A percentile compares a stretch with the other conserved stretches of the same genome.
Conservation (phyloP, 2,113 vertebrate species). For the Notiomystis cincta region DNA sequence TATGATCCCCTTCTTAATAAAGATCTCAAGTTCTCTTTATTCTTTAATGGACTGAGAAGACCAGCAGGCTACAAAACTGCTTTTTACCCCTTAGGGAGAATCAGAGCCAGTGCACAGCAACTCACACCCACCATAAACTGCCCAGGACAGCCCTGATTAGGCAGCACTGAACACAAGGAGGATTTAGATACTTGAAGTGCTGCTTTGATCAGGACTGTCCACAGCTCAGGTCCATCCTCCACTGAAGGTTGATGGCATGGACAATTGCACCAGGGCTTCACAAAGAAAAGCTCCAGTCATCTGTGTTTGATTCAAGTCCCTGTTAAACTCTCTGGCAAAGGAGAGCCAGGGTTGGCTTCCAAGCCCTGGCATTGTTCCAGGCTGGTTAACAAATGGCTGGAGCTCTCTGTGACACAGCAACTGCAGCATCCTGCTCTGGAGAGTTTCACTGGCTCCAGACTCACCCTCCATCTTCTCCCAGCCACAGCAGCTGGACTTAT, state of each 20-base stretch:
- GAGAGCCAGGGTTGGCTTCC: neutral
- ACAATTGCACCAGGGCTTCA: neutral
- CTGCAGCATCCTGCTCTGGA: neutral
- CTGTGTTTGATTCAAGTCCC: neutral
- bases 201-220: neutral
- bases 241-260: neutral
- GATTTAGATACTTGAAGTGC: neutral
- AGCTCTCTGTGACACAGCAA: fast-evolving
- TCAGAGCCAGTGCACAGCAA: neutral
- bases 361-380: neutral
- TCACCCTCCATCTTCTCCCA: neutral
- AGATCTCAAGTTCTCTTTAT: neutral
- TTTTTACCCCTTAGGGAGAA: neutral
- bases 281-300: neutral
- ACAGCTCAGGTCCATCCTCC: neutral
- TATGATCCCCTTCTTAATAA: neutral
- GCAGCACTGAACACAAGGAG: neutral
- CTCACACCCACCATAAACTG: neutral
- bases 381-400: neutral
- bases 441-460: neutral
- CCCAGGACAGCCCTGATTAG: neutral
- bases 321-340: neutral
- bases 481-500: neutral
- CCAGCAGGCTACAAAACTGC: neutral
- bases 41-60: neutral